Conservation (phyloP, 2,888 invertebrate species). For the Melanotus villosus region DNA sequence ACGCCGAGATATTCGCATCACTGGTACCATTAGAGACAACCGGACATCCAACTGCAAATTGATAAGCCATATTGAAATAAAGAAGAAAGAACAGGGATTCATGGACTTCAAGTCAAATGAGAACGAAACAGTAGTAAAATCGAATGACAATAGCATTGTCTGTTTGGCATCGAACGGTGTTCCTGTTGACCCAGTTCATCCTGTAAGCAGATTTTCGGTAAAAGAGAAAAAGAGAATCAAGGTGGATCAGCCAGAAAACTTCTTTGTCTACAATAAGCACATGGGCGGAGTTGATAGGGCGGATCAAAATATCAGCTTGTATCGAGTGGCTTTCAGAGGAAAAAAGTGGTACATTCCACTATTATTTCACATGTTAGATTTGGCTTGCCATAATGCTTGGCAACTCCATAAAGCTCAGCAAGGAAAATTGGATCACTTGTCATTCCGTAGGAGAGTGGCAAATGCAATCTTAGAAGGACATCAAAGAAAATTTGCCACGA, state of each 20-base stretch:
- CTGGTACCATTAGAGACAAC: slow-evolving; percentile 49
- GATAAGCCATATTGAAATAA: background rate
- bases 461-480: background rate
- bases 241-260: slow-evolving; percentile 50
- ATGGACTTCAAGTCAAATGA: slow-evolving; percentile 14
- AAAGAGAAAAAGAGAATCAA: slow-evolving; percentile 45
- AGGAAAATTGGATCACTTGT: slow-evolving; percentile 50
- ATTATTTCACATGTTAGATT: slow-evolving; percentile 52
- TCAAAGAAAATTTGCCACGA: background rate
- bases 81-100: slow-evolving; percentile 10
- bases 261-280: slow-evolving; percentile 51
- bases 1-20: slow-evolving; percentile 3
- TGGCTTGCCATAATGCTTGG: slow-evolving; percentile 56
- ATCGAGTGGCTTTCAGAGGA: slow-evolving; percentile 51
- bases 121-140: slow-evolving; percentile 28
- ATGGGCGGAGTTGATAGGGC: slow-evolving; percentile 53
- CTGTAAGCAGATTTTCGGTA: slow-evolving; percentile 38
- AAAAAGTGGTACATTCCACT: slow-evolving; percentile 59
- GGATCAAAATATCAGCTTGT: slow-evolving; percentile 56
- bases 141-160: slow-evolving; percentile 51
- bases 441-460: slow-evolving; percentile 51
- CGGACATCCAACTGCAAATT: slow-evolving; percentile 26
- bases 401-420: slow-evolving; percentile 49
- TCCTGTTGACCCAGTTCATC: slow-evolving; percentile 25
- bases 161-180: slow-evolving; percentile 41